These are phyloP conservation scores for Xanthorhoe spadicearia DNA, from an alignment of 2,888 invertebrate genomes.

Conservation along the genomic window DNA sequence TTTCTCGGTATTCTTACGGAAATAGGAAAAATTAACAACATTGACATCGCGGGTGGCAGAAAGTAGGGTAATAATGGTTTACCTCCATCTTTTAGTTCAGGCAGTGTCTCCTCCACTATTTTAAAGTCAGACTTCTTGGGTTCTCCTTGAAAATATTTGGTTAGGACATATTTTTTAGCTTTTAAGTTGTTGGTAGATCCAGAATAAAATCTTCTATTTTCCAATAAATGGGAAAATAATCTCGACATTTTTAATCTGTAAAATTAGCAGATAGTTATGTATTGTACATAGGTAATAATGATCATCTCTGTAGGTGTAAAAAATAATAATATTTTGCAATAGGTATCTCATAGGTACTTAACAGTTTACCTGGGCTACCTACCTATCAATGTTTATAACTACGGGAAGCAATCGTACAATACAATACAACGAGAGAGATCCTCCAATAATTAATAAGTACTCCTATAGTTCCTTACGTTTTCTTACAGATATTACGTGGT, in stretches of 20 bases:
- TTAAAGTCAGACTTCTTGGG: constrained; percentile 87
- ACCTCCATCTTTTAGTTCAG: constrained; percentile 88
- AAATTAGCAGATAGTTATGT: constrained; percentile 5
- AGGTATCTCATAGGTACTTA: no score
- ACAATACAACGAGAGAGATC: no score
- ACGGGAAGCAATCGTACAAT: no score
- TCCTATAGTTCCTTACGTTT: no score
- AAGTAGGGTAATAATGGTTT: constrained; percentile 43
- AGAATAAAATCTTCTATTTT: constrained; percentile 63
- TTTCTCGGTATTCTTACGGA: no score
- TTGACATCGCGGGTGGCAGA: no score
- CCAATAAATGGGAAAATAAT: constrained; percentile 19
- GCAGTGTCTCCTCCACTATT: constrained; percentile 88
- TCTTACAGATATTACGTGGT: no score
- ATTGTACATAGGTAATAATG: not conserved
- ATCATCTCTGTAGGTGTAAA: not conserved
- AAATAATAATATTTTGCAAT: no score
- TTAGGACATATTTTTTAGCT: constrained; percentile 87
- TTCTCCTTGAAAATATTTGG: constrained; percentile 87
- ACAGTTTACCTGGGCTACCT: no score
- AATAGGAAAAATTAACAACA: no score
- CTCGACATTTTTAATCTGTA: constrained; percentile 31
- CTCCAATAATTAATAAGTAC: no score
- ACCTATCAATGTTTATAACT: no score
- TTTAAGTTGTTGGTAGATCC: constrained; percentile 64